Conservation (phyloP, 1,140 invertebrate genomes). For the Drosophila subpulchrella region DNA sequence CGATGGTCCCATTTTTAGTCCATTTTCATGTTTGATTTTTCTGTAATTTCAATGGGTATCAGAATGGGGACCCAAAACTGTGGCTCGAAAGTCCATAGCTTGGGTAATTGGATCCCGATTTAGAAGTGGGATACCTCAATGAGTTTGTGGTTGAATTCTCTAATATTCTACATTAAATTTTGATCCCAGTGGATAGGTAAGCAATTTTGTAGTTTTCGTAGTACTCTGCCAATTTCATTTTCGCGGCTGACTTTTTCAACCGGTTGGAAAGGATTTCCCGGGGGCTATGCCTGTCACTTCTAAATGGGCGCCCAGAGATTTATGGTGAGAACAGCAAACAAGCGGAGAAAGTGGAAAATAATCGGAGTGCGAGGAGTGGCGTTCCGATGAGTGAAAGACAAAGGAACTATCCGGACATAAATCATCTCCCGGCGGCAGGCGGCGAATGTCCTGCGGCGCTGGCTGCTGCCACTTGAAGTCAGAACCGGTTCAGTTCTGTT, state of each 20-base stretch:
- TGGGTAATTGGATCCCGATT: too few relatives aligned
- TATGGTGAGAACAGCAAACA: conserved; percentile 74
- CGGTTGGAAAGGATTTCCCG: conserved; percentile 50
- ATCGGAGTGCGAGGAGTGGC: conserved; percentile 16
- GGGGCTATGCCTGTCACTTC: conserved; percentile 50
- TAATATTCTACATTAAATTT: too few relatives aligned
- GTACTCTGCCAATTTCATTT: background rate
- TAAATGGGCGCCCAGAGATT: conserved; percentile 56
- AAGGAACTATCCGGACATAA: conserved; percentile 56
- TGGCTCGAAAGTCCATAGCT: too few relatives aligned
- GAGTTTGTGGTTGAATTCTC: too few relatives aligned
- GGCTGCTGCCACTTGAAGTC: conserved; percentile 47
- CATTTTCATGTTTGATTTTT: too few relatives aligned
- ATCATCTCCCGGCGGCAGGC: conserved; percentile 42
- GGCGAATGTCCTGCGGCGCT: conserved; percentile 59
- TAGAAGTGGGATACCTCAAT: too few relatives aligned
- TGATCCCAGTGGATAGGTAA: too few relatives aligned
- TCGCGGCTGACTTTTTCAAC: conserved; percentile 14
- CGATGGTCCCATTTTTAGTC: too few relatives aligned
- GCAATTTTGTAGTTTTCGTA: too few relatives aligned
- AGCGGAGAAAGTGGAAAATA: conserved; percentile 59
- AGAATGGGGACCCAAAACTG: too few relatives aligned
- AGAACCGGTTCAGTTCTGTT: conserved; percentile 47
- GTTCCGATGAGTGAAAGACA: conserved; percentile 46
- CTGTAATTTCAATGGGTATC: too few relatives aligned